Percentiles rank a stretch among this genome's conserved stretches.
Evolutionary conservation across 2,797 vertebrate genomes (phyloP).

Genomic region (Thalassophryne amazonica): DNA sequence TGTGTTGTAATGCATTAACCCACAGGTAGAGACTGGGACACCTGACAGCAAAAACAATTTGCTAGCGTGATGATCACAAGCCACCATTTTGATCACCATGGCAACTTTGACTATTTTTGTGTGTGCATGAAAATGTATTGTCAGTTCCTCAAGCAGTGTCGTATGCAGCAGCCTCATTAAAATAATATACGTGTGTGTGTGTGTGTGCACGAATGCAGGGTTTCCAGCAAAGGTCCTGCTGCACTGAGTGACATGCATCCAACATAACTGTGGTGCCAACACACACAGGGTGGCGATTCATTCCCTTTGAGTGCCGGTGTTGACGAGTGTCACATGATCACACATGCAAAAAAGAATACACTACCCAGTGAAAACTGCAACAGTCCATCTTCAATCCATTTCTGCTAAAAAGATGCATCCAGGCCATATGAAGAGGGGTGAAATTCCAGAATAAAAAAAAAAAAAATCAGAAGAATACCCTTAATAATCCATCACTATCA

Average conservation of each 20-base stretch:
- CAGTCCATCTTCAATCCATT: slow-evolving; percentile 58
- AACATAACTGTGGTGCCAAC: neutral
- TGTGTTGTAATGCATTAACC: too few species aligned
- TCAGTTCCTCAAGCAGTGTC: slow-evolving; percentile 43
- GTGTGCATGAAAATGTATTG: slow-evolving; percentile 21
- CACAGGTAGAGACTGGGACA: too few species aligned
- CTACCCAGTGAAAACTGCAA: slow-evolving; percentile 45
- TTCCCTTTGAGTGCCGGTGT: too few species aligned
- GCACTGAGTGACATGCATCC: slow-evolving; percentile 21
- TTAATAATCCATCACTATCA: slow-evolving; percentile 28
- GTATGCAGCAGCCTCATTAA: slow-evolving; percentile 61
- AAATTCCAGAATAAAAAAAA: slow-evolving; percentile 9
- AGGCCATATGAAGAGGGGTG: slow-evolving; percentile 1
- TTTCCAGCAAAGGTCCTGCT: slow-evolving; percentile 20
- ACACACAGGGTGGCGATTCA: too few species aligned
- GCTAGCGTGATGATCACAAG: slow-evolving; percentile 29
- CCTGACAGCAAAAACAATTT: too few species aligned
- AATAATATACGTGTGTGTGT: slow-evolving; percentile 29
- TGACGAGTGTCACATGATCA: slow-evolving; percentile 17
- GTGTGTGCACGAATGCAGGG: slow-evolving; percentile 17
- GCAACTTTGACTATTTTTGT: slow-evolving; percentile 48
- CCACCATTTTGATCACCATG: slow-evolving; percentile 51
- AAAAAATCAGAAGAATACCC: neutral
- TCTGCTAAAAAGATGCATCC: slow-evolving; percentile 14
- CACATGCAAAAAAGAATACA: neutral